Conservation (phyloP, 2,888 invertebrate genomes). For the Diaperis boleti region DNA sequence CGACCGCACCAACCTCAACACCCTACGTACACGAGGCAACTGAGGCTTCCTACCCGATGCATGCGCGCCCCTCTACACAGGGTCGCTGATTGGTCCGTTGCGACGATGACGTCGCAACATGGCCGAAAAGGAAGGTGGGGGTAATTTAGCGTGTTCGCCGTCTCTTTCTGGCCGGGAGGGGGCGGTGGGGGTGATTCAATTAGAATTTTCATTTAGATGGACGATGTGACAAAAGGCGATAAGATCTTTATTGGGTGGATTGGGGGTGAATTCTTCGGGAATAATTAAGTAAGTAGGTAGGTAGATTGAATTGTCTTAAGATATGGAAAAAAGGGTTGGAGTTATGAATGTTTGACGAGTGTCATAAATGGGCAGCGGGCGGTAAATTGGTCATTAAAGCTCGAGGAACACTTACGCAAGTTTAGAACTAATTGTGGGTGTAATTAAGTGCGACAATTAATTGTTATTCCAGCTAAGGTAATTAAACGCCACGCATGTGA, state of each 20-base stretch:
- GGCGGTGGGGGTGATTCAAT: constrained; percentile 5
- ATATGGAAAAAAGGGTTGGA: not conserved
- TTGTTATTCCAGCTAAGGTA: no score
- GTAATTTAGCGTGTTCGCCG: not conserved
- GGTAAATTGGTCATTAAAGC: no score
- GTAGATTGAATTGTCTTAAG: not conserved
- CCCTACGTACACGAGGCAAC: constrained; percentile 28
- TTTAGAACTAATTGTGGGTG: no score
- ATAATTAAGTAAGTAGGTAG: constrained; percentile 2
- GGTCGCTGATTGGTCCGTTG: not conserved
- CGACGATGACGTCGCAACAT: constrained; percentile 18
- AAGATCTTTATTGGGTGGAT: constrained; percentile 3
- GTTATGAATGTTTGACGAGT: not conserved
- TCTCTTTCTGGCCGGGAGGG: constrained; percentile 3
- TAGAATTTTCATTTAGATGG: constrained; percentile 22
- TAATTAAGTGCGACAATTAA: no score
- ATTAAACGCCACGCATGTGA: no score
- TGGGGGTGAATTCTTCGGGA: not conserved
- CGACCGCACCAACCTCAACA: constrained; percentile 24
- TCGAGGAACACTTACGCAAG: no score
- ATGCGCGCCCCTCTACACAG: constrained; percentile 22
- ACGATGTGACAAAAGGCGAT: constrained; percentile 17
- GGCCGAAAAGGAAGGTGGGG: constrained; percentile 5
- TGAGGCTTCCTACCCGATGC: constrained; percentile 17
- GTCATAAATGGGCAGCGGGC: no score